Evolutionary conservation across 2,113 vertebrate species (phyloP).

Genomic region (Maccullochella peelii): DNA sequence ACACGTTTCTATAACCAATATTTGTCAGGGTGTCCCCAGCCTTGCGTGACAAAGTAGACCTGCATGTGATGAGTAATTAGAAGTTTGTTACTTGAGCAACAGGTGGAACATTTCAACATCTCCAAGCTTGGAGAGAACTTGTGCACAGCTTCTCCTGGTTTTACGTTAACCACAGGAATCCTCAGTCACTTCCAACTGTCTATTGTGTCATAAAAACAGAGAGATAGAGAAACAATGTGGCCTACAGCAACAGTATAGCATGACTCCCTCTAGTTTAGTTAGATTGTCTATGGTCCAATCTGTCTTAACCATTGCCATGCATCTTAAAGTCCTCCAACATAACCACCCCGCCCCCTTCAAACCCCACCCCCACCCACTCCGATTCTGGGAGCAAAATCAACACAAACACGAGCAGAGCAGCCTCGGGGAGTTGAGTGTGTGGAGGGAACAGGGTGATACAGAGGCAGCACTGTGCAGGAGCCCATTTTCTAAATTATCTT

Average conservation of each 20-base stretch:
- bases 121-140: background rate
- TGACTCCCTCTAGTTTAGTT: constrained; percentile 29
- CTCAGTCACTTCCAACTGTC: constrained; percentile 26
- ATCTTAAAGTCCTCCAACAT: constrained; percentile 62
- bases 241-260: constrained; percentile 9
- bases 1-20: background rate
- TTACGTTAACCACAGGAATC: constrained; percentile 48
- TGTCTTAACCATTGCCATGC: constrained; percentile 62
- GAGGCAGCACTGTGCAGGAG: constrained; percentile 77
- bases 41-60: background rate
- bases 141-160: constrained; percentile 37
- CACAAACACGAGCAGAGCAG: constrained; percentile 81
- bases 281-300: constrained; percentile 32
- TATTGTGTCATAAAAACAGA: constrained; percentile 13
- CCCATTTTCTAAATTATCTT: constrained; percentile 82
- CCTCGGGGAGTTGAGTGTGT: constrained; percentile 66
- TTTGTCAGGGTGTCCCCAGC: background rate
- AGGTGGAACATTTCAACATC: constrained; percentile 44
- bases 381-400: constrained; percentile 85
- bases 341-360: constrained; percentile 15
- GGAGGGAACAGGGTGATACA: constrained; percentile 61
- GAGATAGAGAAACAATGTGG: constrained; percentile 24
- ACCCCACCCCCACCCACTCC: constrained; percentile 31
- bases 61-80: background rate
- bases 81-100: constrained; percentile 18